Evolutionary conservation across 2,797 vertebrate genomes (phyloP).

Genomic region (Rhinella marina): DNA sequence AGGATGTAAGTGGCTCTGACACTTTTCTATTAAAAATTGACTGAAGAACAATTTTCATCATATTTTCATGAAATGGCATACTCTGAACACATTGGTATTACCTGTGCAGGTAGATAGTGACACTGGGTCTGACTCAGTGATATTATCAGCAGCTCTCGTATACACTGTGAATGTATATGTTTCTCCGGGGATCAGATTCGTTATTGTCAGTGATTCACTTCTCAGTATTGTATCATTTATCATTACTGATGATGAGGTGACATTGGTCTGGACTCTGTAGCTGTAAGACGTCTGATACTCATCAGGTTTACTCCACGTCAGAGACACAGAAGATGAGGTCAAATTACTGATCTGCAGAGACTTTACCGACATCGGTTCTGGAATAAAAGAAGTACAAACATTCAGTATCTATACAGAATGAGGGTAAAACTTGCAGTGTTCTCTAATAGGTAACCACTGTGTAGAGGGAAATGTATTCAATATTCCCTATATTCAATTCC

Average conservation of each 20-base stretch:
- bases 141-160: slow-evolving; percentile 33
- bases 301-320: background rate
- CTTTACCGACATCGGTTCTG: slow-evolving; percentile 4
- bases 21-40: background rate
- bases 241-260: too few relatives aligned
- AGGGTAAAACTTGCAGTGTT: too few relatives aligned
- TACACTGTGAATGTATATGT: slow-evolving; percentile 60
- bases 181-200: slow-evolving; percentile 51
- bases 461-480: too few relatives aligned
- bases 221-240: slow-evolving; percentile 10
- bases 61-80: background rate
- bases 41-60: background rate
- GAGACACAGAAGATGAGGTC: background rate
- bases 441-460: too few relatives aligned
- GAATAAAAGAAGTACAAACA: too few relatives aligned
- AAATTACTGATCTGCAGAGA: background rate
- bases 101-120: slow-evolving; percentile 20
- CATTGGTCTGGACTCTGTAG: too few relatives aligned
- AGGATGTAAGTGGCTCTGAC: too few relatives aligned
- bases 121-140: slow-evolving; percentile 3
- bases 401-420: too few relatives aligned
- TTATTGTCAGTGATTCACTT: slow-evolving; percentile 32
- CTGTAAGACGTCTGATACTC: too few relatives aligned
- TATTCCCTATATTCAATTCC: too few relatives aligned
- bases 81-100: background rate